A percentile compares a stretch with the other conserved stretches of the same genome.
Evolutionary conservation across 2,888 invertebrate genomes (phyloP).

Genomic region (Drosophila aldrichi): DNA sequence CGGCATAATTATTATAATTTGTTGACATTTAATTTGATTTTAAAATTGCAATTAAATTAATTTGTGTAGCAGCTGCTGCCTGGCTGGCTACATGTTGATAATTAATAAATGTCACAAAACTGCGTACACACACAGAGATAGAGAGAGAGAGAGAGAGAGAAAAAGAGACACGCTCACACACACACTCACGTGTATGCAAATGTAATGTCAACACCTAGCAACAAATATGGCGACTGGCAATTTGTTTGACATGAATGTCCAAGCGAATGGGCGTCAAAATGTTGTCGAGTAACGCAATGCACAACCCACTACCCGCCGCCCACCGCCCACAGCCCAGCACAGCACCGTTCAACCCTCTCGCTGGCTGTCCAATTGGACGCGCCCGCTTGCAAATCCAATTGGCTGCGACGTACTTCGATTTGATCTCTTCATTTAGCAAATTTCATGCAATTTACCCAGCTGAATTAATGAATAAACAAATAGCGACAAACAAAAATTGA

Average conservation of each 20-base stretch:
- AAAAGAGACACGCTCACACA: constrained; percentile 5
- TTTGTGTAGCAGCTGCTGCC: constrained; percentile 69
- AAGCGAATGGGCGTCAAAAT: constrained; percentile 65
- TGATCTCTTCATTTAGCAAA: constrained; percentile 46
- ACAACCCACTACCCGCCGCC: background rate
- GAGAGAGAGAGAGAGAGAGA: background rate
- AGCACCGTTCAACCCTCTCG: background rate
- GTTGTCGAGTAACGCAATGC: constrained; percentile 24
- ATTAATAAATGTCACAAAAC: constrained; percentile 71
- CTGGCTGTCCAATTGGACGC: constrained; percentile 42
- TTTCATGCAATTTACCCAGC: constrained; percentile 57
- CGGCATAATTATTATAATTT: constrained; percentile 76
- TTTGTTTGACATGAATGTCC: constrained; percentile 65
- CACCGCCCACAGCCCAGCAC: background rate
- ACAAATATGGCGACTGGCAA: constrained; percentile 66
- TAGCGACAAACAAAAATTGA: constrained; percentile 29
- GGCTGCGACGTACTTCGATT: constrained; percentile 55
- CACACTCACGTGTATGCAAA: constrained; percentile 51
- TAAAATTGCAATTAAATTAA: constrained; percentile 75
- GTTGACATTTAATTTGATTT: constrained; percentile 81
- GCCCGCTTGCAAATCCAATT: constrained; percentile 62
- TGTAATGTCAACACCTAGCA: constrained; percentile 71
- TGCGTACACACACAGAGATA: constrained; percentile 36
- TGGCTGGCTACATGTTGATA: constrained; percentile 54
- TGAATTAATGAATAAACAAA: constrained; percentile 45